These are phyloP conservation scores for Lagocephalus sceleratus DNA, from an alignment of 2,797 vertebrate genomes.

Conservation along the genomic window DNA sequence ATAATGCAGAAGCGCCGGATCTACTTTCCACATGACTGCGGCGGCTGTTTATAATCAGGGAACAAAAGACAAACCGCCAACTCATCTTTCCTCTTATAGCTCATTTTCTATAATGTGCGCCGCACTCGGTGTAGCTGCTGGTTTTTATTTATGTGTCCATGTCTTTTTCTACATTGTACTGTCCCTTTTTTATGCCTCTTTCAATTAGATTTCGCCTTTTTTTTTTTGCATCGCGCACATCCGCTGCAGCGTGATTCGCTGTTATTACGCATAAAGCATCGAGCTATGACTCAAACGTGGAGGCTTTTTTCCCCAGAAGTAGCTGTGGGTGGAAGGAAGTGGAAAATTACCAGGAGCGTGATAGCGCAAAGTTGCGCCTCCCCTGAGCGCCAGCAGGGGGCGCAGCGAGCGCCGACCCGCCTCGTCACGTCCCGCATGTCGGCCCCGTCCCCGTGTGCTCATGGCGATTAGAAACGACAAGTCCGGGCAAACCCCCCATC, in stretches of 20 bases:
- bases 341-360: conserved; percentile 61
- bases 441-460: conserved; percentile 7
- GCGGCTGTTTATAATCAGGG: conserved; percentile 27
- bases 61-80: conserved; percentile 46
- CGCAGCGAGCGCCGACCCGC: conserved; percentile 15
- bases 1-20: conserved; percentile 32
- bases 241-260: neutral
- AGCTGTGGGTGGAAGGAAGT: conserved; percentile 18
- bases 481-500: conserved; percentile 39
- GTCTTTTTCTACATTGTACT: neutral
- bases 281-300: neutral
- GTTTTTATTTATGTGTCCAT: neutral
- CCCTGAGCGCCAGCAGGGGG: conserved; percentile 58
- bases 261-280: neutral
- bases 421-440: conserved; percentile 11
- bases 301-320: conserved; percentile 47
- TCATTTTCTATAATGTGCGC: too few species aligned
- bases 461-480: conserved; percentile 5
- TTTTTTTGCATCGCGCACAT: too few species aligned
- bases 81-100: conserved; percentile 19
- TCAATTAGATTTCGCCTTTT: neutral
- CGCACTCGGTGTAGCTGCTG: too few species aligned
- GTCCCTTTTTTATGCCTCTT: neutral
- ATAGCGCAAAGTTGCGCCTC: neutral
- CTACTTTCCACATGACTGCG: conserved; percentile 65